A percentile compares a stretch with the other conserved stretches of the same genome.
These are phyloP conservation scores for Trichogramma pretiosum DNA, from an alignment of 1,140 invertebrate genomes.

Conservation along the genomic window DNA sequence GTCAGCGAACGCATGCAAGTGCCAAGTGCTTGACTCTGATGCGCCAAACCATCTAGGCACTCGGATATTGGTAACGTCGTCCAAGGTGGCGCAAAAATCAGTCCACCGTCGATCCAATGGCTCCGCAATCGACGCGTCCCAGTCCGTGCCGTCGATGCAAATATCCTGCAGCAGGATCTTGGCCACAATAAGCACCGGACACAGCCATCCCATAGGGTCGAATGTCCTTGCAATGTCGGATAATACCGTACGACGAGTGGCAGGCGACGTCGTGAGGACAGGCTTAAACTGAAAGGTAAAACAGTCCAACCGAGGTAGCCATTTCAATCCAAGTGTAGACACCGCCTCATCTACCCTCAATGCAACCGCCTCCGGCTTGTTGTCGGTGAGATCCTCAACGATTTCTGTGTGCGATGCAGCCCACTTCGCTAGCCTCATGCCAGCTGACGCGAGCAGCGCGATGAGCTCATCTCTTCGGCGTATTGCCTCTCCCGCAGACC, in stretches of 20 bases:
- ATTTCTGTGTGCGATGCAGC: not conserved
- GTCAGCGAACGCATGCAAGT: conserved; percentile 21
- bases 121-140: not conserved
- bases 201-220: too few relatives aligned
- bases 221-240: not conserved
- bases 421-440: not conserved
- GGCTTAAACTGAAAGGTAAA: not conserved
- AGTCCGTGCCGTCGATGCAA: too few relatives aligned
- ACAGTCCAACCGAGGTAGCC: not conserved
- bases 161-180: not conserved
- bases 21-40: not conserved
- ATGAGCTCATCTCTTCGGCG: too few relatives aligned
- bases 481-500: not conserved
- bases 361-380: not conserved
- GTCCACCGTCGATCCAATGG: not conserved
- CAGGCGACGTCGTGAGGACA: too few relatives aligned
- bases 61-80: not conserved
- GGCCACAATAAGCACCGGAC: not conserved
- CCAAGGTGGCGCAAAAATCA: not conserved
- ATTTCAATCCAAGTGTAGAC: too few relatives aligned
- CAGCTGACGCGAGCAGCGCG: not conserved
- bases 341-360: not conserved
- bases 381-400: too few relatives aligned
- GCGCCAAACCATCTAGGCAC: conserved; percentile 1
- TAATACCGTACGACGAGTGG: not conserved